Base-by-base conservation (phyloP, 2,113 vertebrate species). In the Tenebrosternarchus preto region DNA sequence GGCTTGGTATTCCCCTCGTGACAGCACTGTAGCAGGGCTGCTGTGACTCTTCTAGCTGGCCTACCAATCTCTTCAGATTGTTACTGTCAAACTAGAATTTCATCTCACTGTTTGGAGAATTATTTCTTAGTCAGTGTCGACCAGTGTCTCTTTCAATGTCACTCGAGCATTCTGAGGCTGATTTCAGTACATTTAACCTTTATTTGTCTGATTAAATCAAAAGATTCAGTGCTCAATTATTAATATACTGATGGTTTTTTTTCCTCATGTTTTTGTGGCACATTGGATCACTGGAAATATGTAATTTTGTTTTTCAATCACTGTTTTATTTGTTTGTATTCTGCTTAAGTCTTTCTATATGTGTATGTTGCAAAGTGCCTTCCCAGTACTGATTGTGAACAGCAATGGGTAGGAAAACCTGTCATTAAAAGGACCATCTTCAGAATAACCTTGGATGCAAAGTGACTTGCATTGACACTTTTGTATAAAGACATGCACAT, bases 281-380 rank as follows among this genome's bases (percentile, higher is more conserved):
- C 56, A 67, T 73, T 77, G 39, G 60, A 80, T 82, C 82, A 86
- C 85, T 86, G 85, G 82, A 86, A 80, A 56, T 60, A 11, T 46
- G 50, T 71, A 50, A 77, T 70, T n/a, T n/a, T n/a, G n/a, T 83
- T 39, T 3, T 78, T 70, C 57, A 76, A 75, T 27, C 19, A 19
- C 71, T 80, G 36, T 33, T 78, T 59, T 60, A 50, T 82, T 76
- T 66, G 33, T 87, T 19, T 22, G 17, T 85, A 78, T 68, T 89
- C 39, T 84, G 82, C 88, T 88, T 89, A 75, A 86, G 82, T 85
- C 89, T 92, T 92, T 88, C 76, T 86, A 82, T 90, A 91, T 92
- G 85, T 80, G 89, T 92, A 90, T 92, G 91, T 93, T 93, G 93
- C 93, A 89, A 94, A 93, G 93, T 94, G 93, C 93, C 93, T 94